Evolutionary conservation across 2,888 invertebrate species (phyloP).

Genomic region (Mythimna pallens): DNA sequence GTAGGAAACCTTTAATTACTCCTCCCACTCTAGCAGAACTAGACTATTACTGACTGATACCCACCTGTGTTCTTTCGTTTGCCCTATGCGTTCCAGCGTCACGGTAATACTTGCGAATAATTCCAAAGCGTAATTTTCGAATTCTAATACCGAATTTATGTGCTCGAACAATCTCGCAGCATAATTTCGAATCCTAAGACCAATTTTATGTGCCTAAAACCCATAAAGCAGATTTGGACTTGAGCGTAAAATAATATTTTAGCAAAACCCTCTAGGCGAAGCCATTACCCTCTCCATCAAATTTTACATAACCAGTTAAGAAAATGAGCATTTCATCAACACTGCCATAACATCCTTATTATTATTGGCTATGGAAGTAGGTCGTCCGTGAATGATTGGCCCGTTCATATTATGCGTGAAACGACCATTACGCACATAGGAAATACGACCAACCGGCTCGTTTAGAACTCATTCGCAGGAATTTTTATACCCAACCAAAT

Average conservation of each 20-base stretch:
- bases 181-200: background rate
- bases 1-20: too few relatives aligned
- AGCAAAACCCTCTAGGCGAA: slow-evolving; percentile 13
- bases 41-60: too few relatives aligned
- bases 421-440: slow-evolving; percentile 49
- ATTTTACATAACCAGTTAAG: slow-evolving; percentile 49
- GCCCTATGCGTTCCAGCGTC: too few relatives aligned
- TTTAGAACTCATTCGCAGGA: slow-evolving; percentile 56
- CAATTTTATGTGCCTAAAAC: background rate
- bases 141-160: too few relatives aligned
- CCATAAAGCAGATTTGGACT: slow-evolving; percentile 24
- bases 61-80: too few relatives aligned
- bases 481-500: slow-evolving; percentile 52
- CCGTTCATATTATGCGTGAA: slow-evolving; percentile 60
- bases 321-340: slow-evolving; percentile 60
- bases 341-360: slow-evolving; percentile 54
- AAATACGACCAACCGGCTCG: slow-evolving; percentile 53
- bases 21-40: too few relatives aligned
- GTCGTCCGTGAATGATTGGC: slow-evolving; percentile 64
- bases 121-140: too few relatives aligned
- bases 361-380: slow-evolving; percentile 64
- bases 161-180: too few relatives aligned
- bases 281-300: slow-evolving; percentile 27
- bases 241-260: slow-evolving; percentile 27
- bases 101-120: too few relatives aligned